These are phyloP conservation scores for Pseudomyrmex pallidus DNA, from an alignment of 1,140 invertebrate species.

Conservation along the genomic window DNA sequence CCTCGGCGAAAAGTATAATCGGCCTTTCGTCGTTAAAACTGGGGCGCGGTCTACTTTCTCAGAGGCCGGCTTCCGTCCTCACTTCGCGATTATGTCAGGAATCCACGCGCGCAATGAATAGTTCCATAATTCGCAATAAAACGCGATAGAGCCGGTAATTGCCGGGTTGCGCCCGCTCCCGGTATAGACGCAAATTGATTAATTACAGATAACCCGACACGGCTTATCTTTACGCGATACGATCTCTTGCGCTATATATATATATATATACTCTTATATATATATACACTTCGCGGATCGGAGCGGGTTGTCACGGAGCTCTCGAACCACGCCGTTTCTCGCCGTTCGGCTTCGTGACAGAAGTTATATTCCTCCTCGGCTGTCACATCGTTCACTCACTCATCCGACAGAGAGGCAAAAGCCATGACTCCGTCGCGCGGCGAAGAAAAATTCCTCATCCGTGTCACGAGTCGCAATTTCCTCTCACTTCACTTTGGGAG, in stretches of 20 bases:
- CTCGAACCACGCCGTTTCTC: conserved; percentile 29
- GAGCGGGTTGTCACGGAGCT: conserved; percentile 50
- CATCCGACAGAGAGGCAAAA: conserved; percentile 55
- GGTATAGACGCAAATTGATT: conserved; percentile 63
- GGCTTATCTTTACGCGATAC: conserved; percentile 45
- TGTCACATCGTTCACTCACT: conserved; percentile 65
- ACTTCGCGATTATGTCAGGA: conserved; percentile 17
- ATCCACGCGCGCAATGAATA: conserved; percentile 49
- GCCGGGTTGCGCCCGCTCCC: conserved; percentile 45
- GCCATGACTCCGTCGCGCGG: conserved; percentile 28
- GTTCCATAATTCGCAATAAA: conserved; percentile 66
- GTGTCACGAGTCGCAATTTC: conserved; percentile 39
- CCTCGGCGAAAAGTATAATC: conserved; percentile 1
- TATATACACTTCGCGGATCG: conserved; percentile 3
- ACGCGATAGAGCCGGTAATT: conserved; percentile 55
- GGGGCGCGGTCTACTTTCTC: conserved; percentile 57
- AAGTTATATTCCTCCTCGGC: conserved; percentile 61
- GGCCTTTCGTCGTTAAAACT: conserved; percentile 42
- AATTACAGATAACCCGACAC: conserved; percentile 63
- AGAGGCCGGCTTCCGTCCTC: not conserved
- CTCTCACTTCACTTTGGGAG: conserved; percentile 48
- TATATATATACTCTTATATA: no score
- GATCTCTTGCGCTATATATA: conserved; percentile 18
- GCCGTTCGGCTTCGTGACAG: conserved; percentile 38
- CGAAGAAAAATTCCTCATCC: conserved; percentile 31